Evolutionary conservation across 2,888 invertebrate species (phyloP).

Genomic region (Drosophila maculinotata): DNA sequence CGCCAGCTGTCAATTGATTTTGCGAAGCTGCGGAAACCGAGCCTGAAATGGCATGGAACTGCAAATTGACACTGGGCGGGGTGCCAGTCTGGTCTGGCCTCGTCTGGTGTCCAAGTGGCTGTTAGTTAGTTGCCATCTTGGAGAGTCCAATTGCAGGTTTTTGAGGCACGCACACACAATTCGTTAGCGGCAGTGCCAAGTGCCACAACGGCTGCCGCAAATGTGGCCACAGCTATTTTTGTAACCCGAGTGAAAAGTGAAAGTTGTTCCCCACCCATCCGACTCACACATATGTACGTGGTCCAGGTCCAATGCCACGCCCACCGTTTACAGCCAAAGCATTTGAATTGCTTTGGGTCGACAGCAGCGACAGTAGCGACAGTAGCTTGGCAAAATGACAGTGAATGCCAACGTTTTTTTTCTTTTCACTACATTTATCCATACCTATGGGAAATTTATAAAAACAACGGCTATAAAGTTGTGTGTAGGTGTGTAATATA

Average conservation of each 20-base stretch:
- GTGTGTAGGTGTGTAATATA: background rate
- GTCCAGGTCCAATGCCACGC: constrained; percentile 44
- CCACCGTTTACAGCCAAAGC: constrained; percentile 41
- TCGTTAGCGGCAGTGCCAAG: constrained; percentile 57
- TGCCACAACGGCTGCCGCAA: constrained; percentile 41
- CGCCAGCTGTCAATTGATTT: constrained; percentile 47
- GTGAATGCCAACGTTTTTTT: constrained; percentile 26
- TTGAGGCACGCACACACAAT: constrained; percentile 62
- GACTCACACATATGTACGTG: constrained; percentile 6
- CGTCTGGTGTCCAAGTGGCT: constrained; percentile 37
- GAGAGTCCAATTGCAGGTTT: constrained; percentile 33
- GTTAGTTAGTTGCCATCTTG: constrained; percentile 35
- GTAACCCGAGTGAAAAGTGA: constrained; percentile 59
- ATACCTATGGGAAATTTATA: too few species aligned
- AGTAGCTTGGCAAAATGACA: constrained; percentile 12
- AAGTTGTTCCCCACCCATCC: constrained; percentile 44
- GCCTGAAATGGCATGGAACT: constrained; percentile 7
- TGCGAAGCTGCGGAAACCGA: constrained; percentile 26
- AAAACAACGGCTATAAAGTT: background rate
- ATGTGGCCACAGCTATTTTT: constrained; percentile 53
- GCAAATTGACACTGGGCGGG: constrained; percentile 13
- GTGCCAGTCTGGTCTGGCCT: too few species aligned
- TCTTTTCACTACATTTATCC: background rate
- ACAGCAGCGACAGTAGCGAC: background rate
- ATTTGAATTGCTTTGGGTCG: constrained; percentile 43